phyloP scores from a whole-genome alignment of 2,888 invertebrate genomes.

The Nephrocerus scutellatus region DNA sequence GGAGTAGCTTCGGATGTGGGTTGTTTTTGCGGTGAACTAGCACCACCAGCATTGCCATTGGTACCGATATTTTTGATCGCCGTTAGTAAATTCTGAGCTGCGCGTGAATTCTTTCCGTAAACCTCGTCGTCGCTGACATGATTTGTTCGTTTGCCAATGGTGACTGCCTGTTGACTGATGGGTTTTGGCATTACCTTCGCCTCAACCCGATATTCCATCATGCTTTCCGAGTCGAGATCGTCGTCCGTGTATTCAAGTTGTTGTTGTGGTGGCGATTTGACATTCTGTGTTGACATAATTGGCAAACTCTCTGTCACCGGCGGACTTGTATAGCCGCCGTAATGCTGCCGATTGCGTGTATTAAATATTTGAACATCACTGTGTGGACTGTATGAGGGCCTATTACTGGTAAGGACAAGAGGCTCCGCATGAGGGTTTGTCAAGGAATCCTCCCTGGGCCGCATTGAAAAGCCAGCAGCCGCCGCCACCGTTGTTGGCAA shows the following conservation, averaged over 20 bases:
- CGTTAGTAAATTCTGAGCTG: slow-evolving; percentile 50
- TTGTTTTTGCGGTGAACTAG: slow-evolving; percentile 36
- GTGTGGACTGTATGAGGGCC: slow-evolving; percentile 33
- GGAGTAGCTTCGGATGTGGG: slow-evolving; percentile 12
- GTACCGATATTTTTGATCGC: slow-evolving; percentile 51
- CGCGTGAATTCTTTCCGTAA: slow-evolving; percentile 48
- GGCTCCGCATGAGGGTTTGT: slow-evolving; percentile 45
- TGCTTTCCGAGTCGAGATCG: slow-evolving; percentile 42
- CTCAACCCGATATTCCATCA: slow-evolving; percentile 58
- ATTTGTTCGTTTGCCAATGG: slow-evolving; percentile 44
- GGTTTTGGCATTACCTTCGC: slow-evolving; percentile 72
- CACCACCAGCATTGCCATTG: slow-evolving; percentile 19
- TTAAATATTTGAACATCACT: slow-evolving; percentile 5
- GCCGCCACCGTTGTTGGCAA: slow-evolving; percentile 50
- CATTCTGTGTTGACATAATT: slow-evolving; percentile 20
- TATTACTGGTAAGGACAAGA: slow-evolving; percentile 37
- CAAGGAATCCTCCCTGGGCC: slow-evolving; percentile 30
- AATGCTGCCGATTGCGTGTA: slow-evolving; percentile 15
- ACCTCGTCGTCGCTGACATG: slow-evolving; percentile 48
- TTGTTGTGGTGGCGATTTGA: slow-evolving; percentile 15
- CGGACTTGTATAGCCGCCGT: slow-evolving; percentile 24
- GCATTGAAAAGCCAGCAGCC: slow-evolving; percentile 48
- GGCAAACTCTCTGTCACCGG: slow-evolving; percentile 11
- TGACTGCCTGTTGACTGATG: slow-evolving; percentile 64
- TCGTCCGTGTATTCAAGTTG: slow-evolving; percentile 37